Evolutionary conservation across 2,113 vertebrate species (phyloP).

Genomic region (Embiotoca jacksoni): DNA sequence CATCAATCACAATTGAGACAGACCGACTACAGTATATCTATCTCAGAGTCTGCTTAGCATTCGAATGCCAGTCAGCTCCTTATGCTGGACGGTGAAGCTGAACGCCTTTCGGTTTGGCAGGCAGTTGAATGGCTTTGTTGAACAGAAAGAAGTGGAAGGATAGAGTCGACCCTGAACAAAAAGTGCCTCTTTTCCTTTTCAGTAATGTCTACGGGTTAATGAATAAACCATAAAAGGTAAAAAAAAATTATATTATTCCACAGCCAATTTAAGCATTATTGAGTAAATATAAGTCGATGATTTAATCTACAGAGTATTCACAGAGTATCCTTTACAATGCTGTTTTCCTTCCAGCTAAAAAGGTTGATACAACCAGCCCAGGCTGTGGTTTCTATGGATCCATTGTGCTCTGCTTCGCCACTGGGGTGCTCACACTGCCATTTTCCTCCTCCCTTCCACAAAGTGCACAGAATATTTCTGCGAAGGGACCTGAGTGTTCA

Average conservation of each 20-base stretch:
- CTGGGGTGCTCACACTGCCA: slow-evolving; percentile 73
- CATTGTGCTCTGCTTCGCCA: slow-evolving; percentile 73
- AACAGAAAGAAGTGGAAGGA: slow-evolving; percentile 23
- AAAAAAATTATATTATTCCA: neutral
- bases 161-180: slow-evolving; percentile 24
- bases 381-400: slow-evolving; percentile 67
- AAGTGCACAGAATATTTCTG: slow-evolving; percentile 76
- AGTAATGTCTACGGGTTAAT: slow-evolving; percentile 1
- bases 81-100: slow-evolving; percentile 61
- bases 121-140: slow-evolving; percentile 48
- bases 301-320: slow-evolving; percentile 39
- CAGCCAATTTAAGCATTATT: neutral
- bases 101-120: slow-evolving; percentile 55
- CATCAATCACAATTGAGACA: slow-evolving; percentile 83
- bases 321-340: slow-evolving; percentile 41
- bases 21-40: slow-evolving; percentile 68
- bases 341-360: slow-evolving; percentile 62
- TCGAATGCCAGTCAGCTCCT: slow-evolving; percentile 64
- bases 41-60: slow-evolving; percentile 76
- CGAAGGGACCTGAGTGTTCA: slow-evolving; percentile 67
- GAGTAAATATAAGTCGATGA: slow-evolving; percentile 24
- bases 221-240: slow-evolving; percentile 3
- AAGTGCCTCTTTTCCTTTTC: neutral
- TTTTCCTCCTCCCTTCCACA: slow-evolving; percentile 69
- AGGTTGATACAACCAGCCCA: slow-evolving; percentile 62